Evolutionary conservation across 2,888 invertebrate genomes (phyloP).

Genomic region (Apamea epomidion): DNA sequence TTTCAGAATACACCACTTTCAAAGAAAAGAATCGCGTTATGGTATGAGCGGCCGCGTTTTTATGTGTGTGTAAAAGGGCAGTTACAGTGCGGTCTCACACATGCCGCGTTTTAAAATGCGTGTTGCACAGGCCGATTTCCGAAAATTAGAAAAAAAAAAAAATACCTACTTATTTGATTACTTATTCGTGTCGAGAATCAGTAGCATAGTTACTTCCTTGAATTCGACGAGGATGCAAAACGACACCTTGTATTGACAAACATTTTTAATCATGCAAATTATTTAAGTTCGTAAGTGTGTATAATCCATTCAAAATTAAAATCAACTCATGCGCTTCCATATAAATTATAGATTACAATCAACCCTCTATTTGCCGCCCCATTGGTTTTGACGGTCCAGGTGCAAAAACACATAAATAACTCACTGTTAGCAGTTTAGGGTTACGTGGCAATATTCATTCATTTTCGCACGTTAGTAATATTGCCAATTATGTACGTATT

Average conservation of each 20-base stretch:
- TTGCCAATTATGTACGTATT: slow-evolving; percentile 60
- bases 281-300: background rate
- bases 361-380: slow-evolving; percentile 64
- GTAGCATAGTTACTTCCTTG: too few relatives aligned
- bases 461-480: slow-evolving; percentile 61
- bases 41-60: too few relatives aligned
- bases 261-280: background rate
- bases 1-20: too few relatives aligned
- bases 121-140: too few relatives aligned
- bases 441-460: slow-evolving; percentile 59
- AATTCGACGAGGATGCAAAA: too few relatives aligned
- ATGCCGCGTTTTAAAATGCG: too few relatives aligned
- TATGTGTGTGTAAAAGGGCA: too few relatives aligned
- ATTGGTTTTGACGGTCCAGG: slow-evolving; percentile 60
- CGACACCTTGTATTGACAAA: background rate
- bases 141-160: too few relatives aligned
- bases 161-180: too few relatives aligned
- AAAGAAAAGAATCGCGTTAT: too few relatives aligned
- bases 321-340: slow-evolving; percentile 30
- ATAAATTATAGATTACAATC: slow-evolving; percentile 62
- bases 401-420: slow-evolving; percentile 67
- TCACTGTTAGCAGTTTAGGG: slow-evolving; percentile 51
- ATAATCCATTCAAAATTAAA: slow-evolving; percentile 6
- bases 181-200: too few relatives aligned
- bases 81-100: too few relatives aligned